Evolutionary conservation across 2,888 invertebrate species (phyloP), one percentile per base, ranked within the genome.

Genomic region (Cactoblastis cactorum): DNA sequence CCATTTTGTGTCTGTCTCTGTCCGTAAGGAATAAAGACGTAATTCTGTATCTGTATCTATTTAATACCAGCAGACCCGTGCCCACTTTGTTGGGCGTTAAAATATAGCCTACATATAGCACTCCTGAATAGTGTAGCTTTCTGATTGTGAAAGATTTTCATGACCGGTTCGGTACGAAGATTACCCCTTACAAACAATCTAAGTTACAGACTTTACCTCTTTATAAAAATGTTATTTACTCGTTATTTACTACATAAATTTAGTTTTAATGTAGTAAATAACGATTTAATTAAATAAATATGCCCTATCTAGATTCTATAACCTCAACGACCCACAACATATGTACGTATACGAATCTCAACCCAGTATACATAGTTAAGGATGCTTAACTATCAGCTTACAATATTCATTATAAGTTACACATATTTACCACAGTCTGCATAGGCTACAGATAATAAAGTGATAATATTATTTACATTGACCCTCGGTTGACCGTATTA

Each of bases 401-500:
- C 68, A 64, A 70, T 67, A 71, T 67, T 68, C 68, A 68, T 68
- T 65, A 77, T 70, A 71, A 73, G 71, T 71, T 69, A 66, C 54
- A 52, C 61, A 65, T 71, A 69, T 67, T 65, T 66, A 63, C 37
- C 28, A 48, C 66, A 66, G 74, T 75, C 68, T 66, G 69, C 52
- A 54, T 52, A 50, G 38, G 38, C 72, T 67, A 58, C 56, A 59
- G 77, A 80, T 84, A 85, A 81, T 71, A 69, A 67, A 60, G 57
- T 55, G 83, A 82, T 85, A 84, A 80, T 72, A 74, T 60, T 78
- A 70, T 82, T 83, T 77, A 82, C 80, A 71, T 66, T 78, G 82
- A 85, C 83, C 86, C 76, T 67, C 71, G 58, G 61, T 60, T 65
- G 78, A 80, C 76, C 81, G 70, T 52, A 51, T 54, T 61, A 61